Evolutionary conservation across 2,797 vertebrate genomes (phyloP).

Genomic region (Nothura maculosa): DNA sequence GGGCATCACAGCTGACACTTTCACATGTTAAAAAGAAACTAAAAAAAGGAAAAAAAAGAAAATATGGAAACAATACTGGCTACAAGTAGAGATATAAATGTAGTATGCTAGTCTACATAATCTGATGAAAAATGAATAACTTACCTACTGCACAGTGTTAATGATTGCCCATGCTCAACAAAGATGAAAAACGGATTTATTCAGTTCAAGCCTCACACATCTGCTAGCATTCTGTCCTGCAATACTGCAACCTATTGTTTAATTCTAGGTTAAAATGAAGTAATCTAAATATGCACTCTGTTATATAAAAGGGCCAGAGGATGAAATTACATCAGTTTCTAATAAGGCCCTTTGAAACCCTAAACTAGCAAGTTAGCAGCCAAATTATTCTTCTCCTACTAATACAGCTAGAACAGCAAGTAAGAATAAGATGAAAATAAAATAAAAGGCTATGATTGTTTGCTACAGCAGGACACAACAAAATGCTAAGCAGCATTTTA

Average conservation of each 20-base stretch:
- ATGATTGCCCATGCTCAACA: not conserved
- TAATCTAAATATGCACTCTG: slow-evolving; percentile 82
- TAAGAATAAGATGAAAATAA: slow-evolving; percentile 79
- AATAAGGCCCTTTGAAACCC: slow-evolving; percentile 91
- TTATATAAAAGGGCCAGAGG: slow-evolving; percentile 81
- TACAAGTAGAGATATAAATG: not conserved
- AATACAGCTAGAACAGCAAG: slow-evolving; percentile 87
- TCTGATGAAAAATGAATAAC: slow-evolving; percentile 18
- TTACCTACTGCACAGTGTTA: slow-evolving; percentile 10
- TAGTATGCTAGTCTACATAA: not conserved
- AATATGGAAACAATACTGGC: not conserved
- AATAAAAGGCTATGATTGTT: not conserved
- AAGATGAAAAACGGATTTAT: slow-evolving; percentile 18
- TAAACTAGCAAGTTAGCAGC: slow-evolving; percentile 84
- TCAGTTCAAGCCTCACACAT: slow-evolving; percentile 38
- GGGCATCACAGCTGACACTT: not conserved
- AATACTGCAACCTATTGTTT: slow-evolving; percentile 85
- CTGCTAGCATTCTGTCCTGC: slow-evolving; percentile 68
- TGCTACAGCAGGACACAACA: not conserved
- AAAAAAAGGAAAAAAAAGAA: not conserved
- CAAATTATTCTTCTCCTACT: slow-evolving; percentile 89
- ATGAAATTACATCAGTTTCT: slow-evolving; percentile 96
- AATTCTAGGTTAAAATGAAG: slow-evolving; percentile 85
- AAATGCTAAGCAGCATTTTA: not conserved
- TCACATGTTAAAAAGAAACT: not conserved